Percentiles rank a stretch among this genome's conserved stretches.
These are phyloP conservation scores for Porites cylindrica DNA, from an alignment of 92 coral and sea anemone species.

Conservation along the genomic window DNA sequence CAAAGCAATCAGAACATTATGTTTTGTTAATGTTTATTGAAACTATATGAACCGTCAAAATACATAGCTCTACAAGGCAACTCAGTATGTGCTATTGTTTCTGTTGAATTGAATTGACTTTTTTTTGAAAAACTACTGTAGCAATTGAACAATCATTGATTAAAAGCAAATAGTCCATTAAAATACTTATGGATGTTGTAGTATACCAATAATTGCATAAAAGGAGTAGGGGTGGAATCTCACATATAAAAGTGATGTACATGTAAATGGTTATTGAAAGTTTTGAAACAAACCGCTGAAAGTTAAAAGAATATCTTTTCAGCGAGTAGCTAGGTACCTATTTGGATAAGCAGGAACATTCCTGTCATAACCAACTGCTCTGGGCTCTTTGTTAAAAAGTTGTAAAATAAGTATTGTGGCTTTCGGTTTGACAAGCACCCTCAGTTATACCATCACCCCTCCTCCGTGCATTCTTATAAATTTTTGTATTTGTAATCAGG, in stretches of 20 bases:
- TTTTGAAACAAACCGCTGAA: constrained; percentile 13
- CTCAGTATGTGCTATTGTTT: constrained; percentile 32
- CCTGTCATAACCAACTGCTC: neutral
- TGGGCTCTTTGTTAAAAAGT: neutral
- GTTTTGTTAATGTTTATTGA: constrained; percentile 30
- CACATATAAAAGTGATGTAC: neutral
- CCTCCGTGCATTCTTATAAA: constrained; percentile 6
- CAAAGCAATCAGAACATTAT: constrained; percentile 31
- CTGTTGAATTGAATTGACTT: constrained; percentile 14
- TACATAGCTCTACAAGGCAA: constrained; percentile 18
- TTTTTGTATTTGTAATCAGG: constrained; percentile 7
- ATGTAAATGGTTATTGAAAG: too few relatives aligned
- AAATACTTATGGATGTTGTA: constrained; percentile 6
- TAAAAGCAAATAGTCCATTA: constrained; percentile 16
- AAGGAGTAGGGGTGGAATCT: constrained; percentile 25
- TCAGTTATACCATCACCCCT: constrained; percentile 27
- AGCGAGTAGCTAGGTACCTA: neutral
- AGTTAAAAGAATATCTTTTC: neutral
- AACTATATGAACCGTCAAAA: constrained; percentile 32
- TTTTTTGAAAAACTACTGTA: neutral
- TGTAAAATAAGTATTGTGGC: constrained; percentile 6
- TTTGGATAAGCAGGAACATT: constrained; percentile 2
- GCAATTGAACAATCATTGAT: constrained; percentile 12
- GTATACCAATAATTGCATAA: constrained; percentile 14
- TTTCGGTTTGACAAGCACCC: constrained; percentile 21